A percentile compares a stretch with the other conserved stretches of the same genome.
These are phyloP conservation scores for Muricea muricata DNA, from an alignment of 92 coral and sea anemone genomes.

Conservation along the genomic window DNA sequence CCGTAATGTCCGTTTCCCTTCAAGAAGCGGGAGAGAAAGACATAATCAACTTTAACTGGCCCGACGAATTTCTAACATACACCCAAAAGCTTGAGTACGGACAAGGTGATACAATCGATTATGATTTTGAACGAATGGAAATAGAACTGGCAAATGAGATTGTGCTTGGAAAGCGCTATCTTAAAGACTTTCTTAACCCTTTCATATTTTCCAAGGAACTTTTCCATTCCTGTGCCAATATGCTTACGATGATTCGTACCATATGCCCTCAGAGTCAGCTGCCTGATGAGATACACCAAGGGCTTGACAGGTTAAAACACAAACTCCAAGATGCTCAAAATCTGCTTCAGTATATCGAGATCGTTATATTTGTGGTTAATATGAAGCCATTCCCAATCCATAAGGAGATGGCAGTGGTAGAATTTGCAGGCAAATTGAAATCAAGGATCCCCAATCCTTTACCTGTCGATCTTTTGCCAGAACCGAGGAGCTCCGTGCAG, in stretches of 20 bases:
- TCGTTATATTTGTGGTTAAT: slow-evolving; percentile 35
- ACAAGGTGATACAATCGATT: slow-evolving; percentile 68
- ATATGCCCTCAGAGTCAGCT: slow-evolving; percentile 76
- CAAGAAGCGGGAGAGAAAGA: slow-evolving; percentile 44
- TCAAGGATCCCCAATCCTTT: slow-evolving; percentile 42
- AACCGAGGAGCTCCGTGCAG: slow-evolving; percentile 16
- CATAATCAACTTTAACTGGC: slow-evolving; percentile 40
- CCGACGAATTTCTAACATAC: slow-evolving; percentile 33
- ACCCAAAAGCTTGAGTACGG: slow-evolving; percentile 50
- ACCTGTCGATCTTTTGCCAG: slow-evolving; percentile 38
- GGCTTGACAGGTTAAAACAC: slow-evolving; percentile 64
- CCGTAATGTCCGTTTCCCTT: slow-evolving; percentile 26
- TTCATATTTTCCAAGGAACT: slow-evolving; percentile 92
- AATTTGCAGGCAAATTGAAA: slow-evolving; percentile 24
- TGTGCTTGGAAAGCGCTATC: slow-evolving; percentile 80
- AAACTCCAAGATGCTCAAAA: slow-evolving; percentile 74
- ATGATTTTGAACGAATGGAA: slow-evolving; percentile 85
- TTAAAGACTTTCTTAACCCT: slow-evolving; percentile 70
- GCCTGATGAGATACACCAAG: slow-evolving; percentile 67
- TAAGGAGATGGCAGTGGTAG: slow-evolving; percentile 7
- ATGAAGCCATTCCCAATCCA: not conserved
- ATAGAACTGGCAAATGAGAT: slow-evolving; percentile 79
- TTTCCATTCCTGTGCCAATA: slow-evolving; percentile 84
- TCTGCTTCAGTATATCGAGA: slow-evolving; percentile 81
- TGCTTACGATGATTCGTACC: slow-evolving; percentile 76